Conservation (phyloP, 2,797 vertebrate species). For the Myioborus miniatus region DNA sequence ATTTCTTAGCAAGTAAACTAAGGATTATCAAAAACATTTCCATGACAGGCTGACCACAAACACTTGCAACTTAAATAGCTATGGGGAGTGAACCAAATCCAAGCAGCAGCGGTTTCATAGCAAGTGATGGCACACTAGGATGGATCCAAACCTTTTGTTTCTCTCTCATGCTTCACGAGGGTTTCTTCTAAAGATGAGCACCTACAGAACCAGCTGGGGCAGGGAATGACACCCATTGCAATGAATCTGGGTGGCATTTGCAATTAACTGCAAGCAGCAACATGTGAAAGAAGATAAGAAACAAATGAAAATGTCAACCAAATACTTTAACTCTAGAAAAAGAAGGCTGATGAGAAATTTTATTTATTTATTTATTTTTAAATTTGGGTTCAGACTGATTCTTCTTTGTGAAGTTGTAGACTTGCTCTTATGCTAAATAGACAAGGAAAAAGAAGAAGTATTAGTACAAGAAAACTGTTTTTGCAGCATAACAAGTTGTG, state of each 20-base stretch:
- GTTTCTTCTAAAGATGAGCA: background rate
- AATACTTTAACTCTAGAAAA: background rate
- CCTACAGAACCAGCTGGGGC: background rate
- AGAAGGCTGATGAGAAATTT: background rate
- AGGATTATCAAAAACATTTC: background rate
- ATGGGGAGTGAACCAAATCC: background rate
- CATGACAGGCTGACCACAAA: background rate
- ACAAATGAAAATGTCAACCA: background rate
- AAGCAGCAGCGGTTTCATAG: background rate
- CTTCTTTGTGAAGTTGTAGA: background rate
- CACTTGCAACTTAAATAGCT: background rate
- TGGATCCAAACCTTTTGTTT: background rate
- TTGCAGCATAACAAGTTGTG: background rate
- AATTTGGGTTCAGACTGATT: background rate
- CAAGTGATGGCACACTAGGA: background rate
- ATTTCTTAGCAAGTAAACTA: background rate
- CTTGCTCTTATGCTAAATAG: background rate
- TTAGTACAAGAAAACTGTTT: background rate
- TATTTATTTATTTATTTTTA: background rate
- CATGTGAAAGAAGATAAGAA: background rate
- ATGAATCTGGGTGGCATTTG: background rate
- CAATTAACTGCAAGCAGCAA: background rate
- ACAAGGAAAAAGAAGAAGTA: background rate
- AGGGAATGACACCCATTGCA: background rate
- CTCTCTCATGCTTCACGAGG: background rate